phyloP scores from a whole-genome alignment of 2,113 vertebrate species.

The Lates calcarifer region DNA sequence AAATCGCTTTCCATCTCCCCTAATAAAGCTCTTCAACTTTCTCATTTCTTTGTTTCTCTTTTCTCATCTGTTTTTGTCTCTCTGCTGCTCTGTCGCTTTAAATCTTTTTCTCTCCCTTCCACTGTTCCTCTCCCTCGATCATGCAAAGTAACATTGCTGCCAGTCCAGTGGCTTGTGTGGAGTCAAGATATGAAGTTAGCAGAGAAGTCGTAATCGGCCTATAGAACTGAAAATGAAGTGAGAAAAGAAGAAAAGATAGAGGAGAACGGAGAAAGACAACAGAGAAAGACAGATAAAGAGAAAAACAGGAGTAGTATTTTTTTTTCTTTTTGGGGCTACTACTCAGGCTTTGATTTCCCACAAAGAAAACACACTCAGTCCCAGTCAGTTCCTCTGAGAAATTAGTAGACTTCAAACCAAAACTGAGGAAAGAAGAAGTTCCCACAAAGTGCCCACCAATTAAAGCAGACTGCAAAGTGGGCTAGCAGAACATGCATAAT shows the following conservation, averaged over 20 bases:
- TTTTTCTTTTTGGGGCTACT: neutral
- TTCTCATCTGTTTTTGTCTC: constrained; percentile 44
- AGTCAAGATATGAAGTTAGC: constrained; percentile 25
- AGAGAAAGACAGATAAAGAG: neutral
- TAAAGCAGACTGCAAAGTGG: constrained; percentile 19
- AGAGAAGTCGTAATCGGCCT: constrained; percentile 18
- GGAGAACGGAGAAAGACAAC: neutral
- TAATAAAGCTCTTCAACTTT: constrained; percentile 54
- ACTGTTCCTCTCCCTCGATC: neutral
- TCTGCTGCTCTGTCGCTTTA: constrained; percentile 23
- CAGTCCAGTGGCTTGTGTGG: constrained; percentile 6
- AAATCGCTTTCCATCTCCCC: constrained; percentile 63
- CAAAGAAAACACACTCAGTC: neutral
- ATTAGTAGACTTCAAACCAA: constrained; percentile 38
- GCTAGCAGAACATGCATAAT: constrained; percentile 13
- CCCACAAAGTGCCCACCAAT: constrained; percentile 16
- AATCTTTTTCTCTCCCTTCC: neutral
- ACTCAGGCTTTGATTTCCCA: constrained; percentile 5
- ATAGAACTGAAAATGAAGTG: neutral
- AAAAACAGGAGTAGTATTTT: neutral
- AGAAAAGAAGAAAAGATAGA: neutral
- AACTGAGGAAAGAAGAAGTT: constrained; percentile 1
- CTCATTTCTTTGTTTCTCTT: constrained; percentile 45
- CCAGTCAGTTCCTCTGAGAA: constrained; percentile 20
- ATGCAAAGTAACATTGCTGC: constrained; percentile 15